Base-by-base conservation (phyloP, 2,113 vertebrate genomes). In the Telmatochromis sp. region DNA sequence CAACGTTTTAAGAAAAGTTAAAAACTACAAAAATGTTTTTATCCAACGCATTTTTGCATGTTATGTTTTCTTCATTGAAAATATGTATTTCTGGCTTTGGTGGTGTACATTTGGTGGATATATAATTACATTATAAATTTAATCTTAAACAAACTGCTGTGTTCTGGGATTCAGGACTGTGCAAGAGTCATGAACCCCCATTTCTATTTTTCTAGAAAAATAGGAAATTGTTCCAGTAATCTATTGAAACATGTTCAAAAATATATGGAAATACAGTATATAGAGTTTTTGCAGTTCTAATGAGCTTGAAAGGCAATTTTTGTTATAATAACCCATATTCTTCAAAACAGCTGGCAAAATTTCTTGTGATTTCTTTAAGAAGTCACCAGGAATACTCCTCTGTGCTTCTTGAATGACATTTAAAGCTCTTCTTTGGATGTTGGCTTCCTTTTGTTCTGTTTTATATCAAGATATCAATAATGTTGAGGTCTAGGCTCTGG, bases 341-440 rank as follows among this genome's bases (percentile, higher is more conserved):
- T 37, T 65, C 10, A 37, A 37, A 35, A 37, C 60, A 37, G 33
- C 33, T 19, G 19, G 17, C 17, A 65, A 19, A 1, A 11, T 60
- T 65, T 65, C 17, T 65, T 65, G 9, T 65, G 31, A 65, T 65
- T n/a, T 65, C 17, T 65, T 65, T 65, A 65, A n/a, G 60, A n/a
- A 35, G 9, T 65, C 60, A 35, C 17, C 9, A 35, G 31, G 60
- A 65, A 42, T 73, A 73, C 13, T 73, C 21, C 8, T 71, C 65
- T 23, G 37, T 42, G 37, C 1, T 45, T 73, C 65, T 15, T 71
- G n/a, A 71, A 42, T 23, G 3, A 10, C 65, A 45, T 0, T 73
- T 23, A 73, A 26, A 73, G 65, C 37, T 42, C n/a, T 73, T 73
- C 37, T 45, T 73, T 73, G 40, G 21, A 73, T 73, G 40, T 73